Base-by-base conservation (phyloP, 2,888 invertebrate genomes). In the Folsomia candida region DNA sequence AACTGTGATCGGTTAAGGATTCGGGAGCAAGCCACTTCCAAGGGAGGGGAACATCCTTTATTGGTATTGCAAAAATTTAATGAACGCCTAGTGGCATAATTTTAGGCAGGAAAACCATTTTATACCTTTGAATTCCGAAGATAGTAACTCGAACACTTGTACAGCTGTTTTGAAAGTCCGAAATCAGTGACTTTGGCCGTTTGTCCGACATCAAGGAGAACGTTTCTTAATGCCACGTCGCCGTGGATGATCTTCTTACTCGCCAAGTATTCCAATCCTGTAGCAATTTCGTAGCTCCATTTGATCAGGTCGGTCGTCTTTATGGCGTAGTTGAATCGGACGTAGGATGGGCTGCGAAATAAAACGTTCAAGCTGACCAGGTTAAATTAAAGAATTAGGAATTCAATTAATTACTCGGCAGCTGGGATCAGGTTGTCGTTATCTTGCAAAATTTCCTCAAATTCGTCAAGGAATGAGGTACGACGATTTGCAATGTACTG, bases 21-120 rank as follows among this genome's bases (percentile, higher is more conserved):
- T 76, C 76, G 2, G 70, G 67, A 20, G 73, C 65, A 14, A 76
- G 68, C 76, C 76, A 76, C 29, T 72, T 62, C 76, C 76, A 76
- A 2, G 76, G 76, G 24, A 76, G 59, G 2, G 73, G 73, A 60
- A 61, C 37, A 24, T 75, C 75, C 68, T 75, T 58, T 3, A 22
- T n/a, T n/a, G n/a, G n/a, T n/a, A n/a, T n/a, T n/a, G n/a, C n/a
- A n/a, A n/a, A n/a, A n/a, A n/a, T n/a, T n/a, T n/a, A n/a, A n/a
- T n/a, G n/a, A n/a, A n/a, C n/a, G n/a, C n/a, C n/a, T n/a, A n/a
- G n/a, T n/a, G n/a, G n/a, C n/a, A n/a, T n/a, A n/a, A n/a, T n/a
- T n/a, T n/a, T n/a, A n/a, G n/a, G n/a, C n/a, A n/a, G n/a, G n/a
- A n/a, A n/a, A n/a, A n/a, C n/a, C n/a, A 47, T 47, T 47, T 11